phyloP scores from a whole-genome alignment of 2,797 vertebrate species.

The Sorex maritimensis region DNA sequence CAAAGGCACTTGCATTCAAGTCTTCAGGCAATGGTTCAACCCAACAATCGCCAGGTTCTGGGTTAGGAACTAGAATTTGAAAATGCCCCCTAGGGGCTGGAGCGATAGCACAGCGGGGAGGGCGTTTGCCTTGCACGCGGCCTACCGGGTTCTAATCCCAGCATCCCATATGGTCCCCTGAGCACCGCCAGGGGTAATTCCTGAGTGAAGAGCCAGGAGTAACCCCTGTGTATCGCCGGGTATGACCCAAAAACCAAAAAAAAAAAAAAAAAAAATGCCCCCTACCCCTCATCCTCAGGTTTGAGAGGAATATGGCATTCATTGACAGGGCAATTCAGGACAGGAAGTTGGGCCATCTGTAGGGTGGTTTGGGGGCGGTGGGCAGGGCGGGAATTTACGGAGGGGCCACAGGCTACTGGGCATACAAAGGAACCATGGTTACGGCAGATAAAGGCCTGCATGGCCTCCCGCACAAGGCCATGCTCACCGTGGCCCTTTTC shows the following conservation, averaged over 20 bases:
- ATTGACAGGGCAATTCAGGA: not conserved
- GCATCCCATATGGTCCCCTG: too few species aligned
- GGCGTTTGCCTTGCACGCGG: too few species aligned
- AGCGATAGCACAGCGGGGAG: too few species aligned
- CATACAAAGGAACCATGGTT: not conserved
- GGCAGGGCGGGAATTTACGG: not conserved
- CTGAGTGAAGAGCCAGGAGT: too few species aligned
- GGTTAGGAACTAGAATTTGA: not conserved
- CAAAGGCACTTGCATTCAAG: not conserved
- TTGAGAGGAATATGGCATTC: not conserved
- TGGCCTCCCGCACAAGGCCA: not conserved
- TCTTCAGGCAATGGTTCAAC: not conserved
- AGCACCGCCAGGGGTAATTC: too few species aligned
- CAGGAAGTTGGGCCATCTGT: not conserved
- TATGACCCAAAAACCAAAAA: too few species aligned
- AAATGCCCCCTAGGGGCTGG: not conserved
- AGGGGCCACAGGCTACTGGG: not conserved
- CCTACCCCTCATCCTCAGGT: not conserved
- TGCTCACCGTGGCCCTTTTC: too few species aligned
- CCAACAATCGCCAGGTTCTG: not conserved
- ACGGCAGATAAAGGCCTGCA: not conserved
- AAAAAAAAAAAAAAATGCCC: too few species aligned
- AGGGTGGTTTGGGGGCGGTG: too few species aligned
- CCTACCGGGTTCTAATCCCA: too few species aligned
- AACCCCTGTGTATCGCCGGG: too few species aligned